Base-by-base conservation (phyloP, 2,113 vertebrate genomes). In the Phodopus roborovskii region DNA sequence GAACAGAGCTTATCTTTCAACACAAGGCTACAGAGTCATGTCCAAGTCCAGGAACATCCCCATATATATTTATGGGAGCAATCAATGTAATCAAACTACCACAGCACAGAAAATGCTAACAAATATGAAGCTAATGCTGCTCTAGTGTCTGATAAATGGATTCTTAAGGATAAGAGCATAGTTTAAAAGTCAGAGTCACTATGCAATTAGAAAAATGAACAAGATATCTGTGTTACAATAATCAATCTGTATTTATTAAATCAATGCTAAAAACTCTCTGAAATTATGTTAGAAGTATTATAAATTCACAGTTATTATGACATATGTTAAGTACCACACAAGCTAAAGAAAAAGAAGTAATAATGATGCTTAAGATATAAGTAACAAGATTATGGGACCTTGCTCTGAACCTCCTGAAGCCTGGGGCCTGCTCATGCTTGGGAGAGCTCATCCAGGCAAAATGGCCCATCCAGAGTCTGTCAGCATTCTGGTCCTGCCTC, bases 201-300 rank as follows among this genome's bases (percentile, higher is more conserved):
- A 79, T 36, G n/a, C 56, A 70, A 39, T 58, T 60, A 48, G 28
- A 94, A 89, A 96, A 91, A 64, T 71, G 15, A 84, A 36, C 36
- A 62, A 48, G 6, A 28, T 30, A 70, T 28, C 19, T 71, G 84
- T 92, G n/a, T 7, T 45, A 77, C 86, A 91, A 62, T 56, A 88
- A 74, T 81, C 68, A 66, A 66, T 85, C 3, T 78, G 2, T 17
- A 88, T 48, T 77, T 84, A 95, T 90, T 0, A 36, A 86, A 88
- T 56, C 4, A 64, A 84, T 13, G 4, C 22, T 84, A 79, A 86
- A 93, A 30, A 26, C 53, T 77, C 16, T 71, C n/a, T 78, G 22
- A 91, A 91, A 94, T 60, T 93, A 26, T 8, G 88, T 48, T 20
- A 5, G 83, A 91, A 90, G 20, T 88, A 89, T 89, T 68, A 79